Base-by-base conservation (phyloP, 1,140 invertebrate species). In the Heliconius himera region DNA sequence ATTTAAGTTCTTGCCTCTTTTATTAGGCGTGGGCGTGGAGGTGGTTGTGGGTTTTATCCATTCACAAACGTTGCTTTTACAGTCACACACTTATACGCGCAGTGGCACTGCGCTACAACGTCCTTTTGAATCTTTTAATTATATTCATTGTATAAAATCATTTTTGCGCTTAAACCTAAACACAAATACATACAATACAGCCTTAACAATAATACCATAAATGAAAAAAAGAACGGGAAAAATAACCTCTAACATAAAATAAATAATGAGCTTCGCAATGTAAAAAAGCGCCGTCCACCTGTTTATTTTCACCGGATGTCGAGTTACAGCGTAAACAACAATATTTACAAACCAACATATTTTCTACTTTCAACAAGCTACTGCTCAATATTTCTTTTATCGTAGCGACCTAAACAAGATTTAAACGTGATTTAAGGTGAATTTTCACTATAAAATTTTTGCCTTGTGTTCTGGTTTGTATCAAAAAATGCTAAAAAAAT, bases 401-500 rank as follows among this genome's bases (percentile, higher is more conserved):
- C 74, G 60, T 66, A 60, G 22, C 54, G 74, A 75, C 54, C 54
- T 75, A 66, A 75, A 75, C 66, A 75, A 60, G 60, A 66, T 36
- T 75, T 75, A 66, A 66, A 75, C 33, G 74, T 75, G 74, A 75
- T 60, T 66, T 66, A 66, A 66, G 26, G 60, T 66, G 60, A 66
- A 66, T 66, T 66, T 66, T 66, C 60, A 66, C 60, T 66, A 29
- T 66, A 29, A 66, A 66, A 66, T 26, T 66, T 66, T 9, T 3
- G 60, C 60, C 16, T 66, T 66, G 60, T 29, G 26, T 29, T 66
- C 60, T 66, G 60, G 60, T 26, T 66, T 26, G 4, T 16, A 1
- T 13, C 13, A 66, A 29, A 66, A 60, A 66, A n/a, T n/a, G n/a
- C n/a, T n/a, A n/a, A 66, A 29, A 66, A 66, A 29, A 16, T 26